These are phyloP conservation scores for Coregonus clupeaformis DNA, from an alignment of 2,113 vertebrate species.

Conservation along the genomic window DNA sequence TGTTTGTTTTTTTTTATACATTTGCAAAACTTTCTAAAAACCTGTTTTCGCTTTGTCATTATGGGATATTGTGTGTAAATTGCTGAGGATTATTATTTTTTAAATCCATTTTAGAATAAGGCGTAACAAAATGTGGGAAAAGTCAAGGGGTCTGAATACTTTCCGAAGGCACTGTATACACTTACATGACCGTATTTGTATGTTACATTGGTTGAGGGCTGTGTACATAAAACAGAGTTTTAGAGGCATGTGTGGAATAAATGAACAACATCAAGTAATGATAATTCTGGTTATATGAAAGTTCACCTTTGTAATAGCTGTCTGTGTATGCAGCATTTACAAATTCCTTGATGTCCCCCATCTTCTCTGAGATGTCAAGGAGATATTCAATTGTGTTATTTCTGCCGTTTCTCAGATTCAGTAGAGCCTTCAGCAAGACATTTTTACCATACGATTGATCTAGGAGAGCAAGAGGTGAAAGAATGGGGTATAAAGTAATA, in stretches of 20 bases:
- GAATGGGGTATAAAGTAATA: no score
- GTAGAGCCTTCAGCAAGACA: conserved; percentile 88
- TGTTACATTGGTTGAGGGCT: not conserved
- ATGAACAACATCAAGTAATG: not conserved
- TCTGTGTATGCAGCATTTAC: conserved; percentile 87
- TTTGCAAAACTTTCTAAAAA: no score
- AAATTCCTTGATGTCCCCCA: conserved; percentile 80
- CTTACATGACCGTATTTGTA: no score
- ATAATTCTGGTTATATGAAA: not conserved
- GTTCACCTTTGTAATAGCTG: conserved; percentile 88
- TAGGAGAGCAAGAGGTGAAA: conserved; percentile 35
- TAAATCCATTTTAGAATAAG: no score
- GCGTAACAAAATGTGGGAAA: no score
- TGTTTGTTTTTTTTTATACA: no score
- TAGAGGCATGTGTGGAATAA: not conserved
- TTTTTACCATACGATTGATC: conserved; percentile 91
- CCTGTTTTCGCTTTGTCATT: no score
- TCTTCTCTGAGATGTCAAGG: conserved; percentile 84
- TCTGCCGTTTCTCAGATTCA: conserved; percentile 84
- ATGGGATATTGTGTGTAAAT: no score
- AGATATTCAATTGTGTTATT: conserved; percentile 84
- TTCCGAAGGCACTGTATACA: no score
- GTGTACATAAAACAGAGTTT: not conserved
- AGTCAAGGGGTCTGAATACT: no score
- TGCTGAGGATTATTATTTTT: no score